phyloP scores from a whole-genome alignment of 2,888 invertebrate species.

The Drosophila kambysellisi region DNA sequence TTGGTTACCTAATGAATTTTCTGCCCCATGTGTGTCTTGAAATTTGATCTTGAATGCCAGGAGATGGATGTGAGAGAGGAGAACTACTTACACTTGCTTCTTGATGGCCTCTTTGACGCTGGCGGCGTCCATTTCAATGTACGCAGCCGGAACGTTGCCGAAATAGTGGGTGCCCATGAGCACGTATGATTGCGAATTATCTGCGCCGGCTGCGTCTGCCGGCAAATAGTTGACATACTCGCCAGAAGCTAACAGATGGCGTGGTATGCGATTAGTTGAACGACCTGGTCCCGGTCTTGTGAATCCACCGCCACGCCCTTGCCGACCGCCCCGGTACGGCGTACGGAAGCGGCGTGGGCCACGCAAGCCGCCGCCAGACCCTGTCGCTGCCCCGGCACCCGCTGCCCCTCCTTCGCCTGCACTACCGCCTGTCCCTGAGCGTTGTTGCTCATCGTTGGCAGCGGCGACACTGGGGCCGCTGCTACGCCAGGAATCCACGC shows the following conservation, averaged over 20 bases:
- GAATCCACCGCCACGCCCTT: conserved; percentile 85
- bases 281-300: conserved; percentile 84
- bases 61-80: background rate
- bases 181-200: conserved; percentile 82
- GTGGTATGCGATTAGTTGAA: conserved; percentile 84
- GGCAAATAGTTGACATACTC: conserved; percentile 81
- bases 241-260: conserved; percentile 83
- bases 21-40: background rate
- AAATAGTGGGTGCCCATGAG: conserved; percentile 85
- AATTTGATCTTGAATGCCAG: conserved; percentile 3
- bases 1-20: background rate
- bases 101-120: conserved; percentile 93
- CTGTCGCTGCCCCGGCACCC: conserved; percentile 63
- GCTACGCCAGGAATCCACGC: conserved; percentile 84
- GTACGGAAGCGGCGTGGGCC: conserved; percentile 84
- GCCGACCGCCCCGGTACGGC: conserved; percentile 83
- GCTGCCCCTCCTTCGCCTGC: conserved; percentile 35
- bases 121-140: conserved; percentile 85
- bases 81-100: conserved; percentile 93
- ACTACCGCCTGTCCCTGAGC: conserved; percentile 27
- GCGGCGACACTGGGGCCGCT: conserved; percentile 77
- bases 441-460: conserved; percentile 64
- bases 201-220: conserved; percentile 82
- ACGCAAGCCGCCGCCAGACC: conserved; percentile 56
- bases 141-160: conserved; percentile 83